Percentiles rank a stretch among this genome's conserved stretches.
These are phyloP conservation scores for Urocyon cinereoargenteus DNA, from an alignment of 2,797 vertebrate genomes.

Conservation along the genomic window DNA sequence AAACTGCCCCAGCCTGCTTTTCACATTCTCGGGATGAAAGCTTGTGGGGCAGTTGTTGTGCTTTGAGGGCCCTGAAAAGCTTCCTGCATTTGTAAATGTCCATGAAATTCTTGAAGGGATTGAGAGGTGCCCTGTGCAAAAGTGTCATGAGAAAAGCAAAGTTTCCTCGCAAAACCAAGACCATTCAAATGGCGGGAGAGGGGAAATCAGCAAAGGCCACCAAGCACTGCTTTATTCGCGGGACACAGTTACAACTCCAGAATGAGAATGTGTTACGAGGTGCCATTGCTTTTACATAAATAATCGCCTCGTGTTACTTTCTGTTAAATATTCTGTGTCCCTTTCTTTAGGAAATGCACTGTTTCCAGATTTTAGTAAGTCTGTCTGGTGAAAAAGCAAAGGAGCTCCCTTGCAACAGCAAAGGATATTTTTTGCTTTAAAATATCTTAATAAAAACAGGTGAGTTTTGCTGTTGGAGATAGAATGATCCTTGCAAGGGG, in stretches of 20 bases:
- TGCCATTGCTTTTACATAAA: neutral
- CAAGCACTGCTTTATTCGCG: neutral
- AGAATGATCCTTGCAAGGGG: neutral
- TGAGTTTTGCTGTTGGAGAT: neutral
- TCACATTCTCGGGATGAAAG: slow-evolving; percentile 7
- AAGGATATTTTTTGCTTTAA: neutral
- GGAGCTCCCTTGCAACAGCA: neutral
- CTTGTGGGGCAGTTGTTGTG: slow-evolving; percentile 51
- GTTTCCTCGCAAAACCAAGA: neutral
- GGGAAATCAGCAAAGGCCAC: neutral
- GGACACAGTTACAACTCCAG: neutral
- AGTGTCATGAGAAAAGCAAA: slow-evolving; percentile 53
- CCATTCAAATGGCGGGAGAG: slow-evolving; percentile 46
- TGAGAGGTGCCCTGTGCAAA: slow-evolving; percentile 19
- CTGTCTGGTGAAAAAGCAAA: neutral
- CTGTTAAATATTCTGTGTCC: neutral
- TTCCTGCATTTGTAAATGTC: slow-evolving; percentile 62
- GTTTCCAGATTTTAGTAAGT: neutral
- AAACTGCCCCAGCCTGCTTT: slow-evolving; percentile 11
- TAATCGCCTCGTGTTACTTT: rapidly evolving
- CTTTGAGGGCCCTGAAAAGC: slow-evolving; percentile 63
- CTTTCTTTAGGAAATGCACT: neutral
- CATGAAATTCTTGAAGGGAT: slow-evolving; percentile 54
- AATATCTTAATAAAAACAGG: neutral
- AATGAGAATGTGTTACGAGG: neutral